A percentile compares a stretch with the other conserved stretches of the same genome.
Evolutionary conservation across 2,113 vertebrate genomes (phyloP).

Genomic region (Solenodon paradoxus): DNA sequence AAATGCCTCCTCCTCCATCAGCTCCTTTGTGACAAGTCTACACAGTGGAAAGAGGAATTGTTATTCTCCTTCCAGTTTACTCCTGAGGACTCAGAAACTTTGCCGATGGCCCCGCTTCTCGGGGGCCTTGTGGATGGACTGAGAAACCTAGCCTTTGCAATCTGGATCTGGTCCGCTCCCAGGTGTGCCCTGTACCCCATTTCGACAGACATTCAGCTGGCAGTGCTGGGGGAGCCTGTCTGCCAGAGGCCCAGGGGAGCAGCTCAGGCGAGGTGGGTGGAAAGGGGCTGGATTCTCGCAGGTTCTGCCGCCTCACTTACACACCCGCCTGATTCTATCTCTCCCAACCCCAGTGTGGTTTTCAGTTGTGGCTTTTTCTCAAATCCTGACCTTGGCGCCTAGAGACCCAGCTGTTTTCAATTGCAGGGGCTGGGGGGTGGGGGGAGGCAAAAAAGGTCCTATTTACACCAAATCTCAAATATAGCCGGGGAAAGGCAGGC

Average conservation of each 20-base stretch:
- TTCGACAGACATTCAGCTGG: not conserved
- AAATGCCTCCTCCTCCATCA: not conserved
- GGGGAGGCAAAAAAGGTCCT: not conserved
- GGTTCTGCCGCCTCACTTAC: not conserved
- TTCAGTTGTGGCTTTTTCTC: slow-evolving; percentile 56
- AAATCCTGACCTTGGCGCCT: slow-evolving; percentile 51
- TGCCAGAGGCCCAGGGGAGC: not conserved
- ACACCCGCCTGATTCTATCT: not conserved
- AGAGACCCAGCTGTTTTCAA: slow-evolving; percentile 66
- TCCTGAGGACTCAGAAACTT: not conserved
- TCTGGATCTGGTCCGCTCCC: not conserved
- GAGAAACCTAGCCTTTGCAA: not conserved
- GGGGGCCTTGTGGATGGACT: not conserved
- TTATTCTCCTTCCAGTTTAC: not conserved
- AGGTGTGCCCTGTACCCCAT: not conserved
- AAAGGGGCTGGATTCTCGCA: not conserved
- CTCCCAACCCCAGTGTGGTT: slow-evolving; percentile 14
- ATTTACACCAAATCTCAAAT: slow-evolving; percentile 50
- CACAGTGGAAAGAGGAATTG: not conserved
- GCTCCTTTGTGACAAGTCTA: slow-evolving; percentile 15
- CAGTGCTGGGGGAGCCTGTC: not conserved
- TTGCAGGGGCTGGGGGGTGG: not conserved
- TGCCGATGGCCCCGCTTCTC: not conserved
- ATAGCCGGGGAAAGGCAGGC: slow-evolving; percentile 17
- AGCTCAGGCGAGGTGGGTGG: not conserved